Percentiles rank a stretch among this genome's conserved stretches.
These are phyloP conservation scores for Drosophila insularis DNA, from an alignment of 1,140 invertebrate species.

Conservation along the genomic window DNA sequence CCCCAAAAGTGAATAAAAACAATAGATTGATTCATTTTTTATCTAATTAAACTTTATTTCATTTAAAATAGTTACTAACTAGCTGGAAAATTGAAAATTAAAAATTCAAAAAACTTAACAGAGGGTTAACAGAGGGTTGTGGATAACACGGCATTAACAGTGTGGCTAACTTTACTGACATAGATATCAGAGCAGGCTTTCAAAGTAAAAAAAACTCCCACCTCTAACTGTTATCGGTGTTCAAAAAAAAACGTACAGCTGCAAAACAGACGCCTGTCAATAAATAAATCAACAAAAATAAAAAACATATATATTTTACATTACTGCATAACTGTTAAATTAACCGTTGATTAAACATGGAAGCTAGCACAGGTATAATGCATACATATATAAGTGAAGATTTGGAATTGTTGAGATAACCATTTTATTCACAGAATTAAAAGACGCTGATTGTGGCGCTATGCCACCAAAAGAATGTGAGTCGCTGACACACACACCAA, in stretches of 20 bases:
- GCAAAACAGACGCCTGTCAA: not conserved
- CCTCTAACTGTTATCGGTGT: not conserved
- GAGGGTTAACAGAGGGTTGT: no score
- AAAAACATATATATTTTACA: not conserved
- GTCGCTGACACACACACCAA: not conserved
- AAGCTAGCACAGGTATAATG: not conserved
- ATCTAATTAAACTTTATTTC: no score
- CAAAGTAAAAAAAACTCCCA: no score
- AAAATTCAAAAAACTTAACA: no score
- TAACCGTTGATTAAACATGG: not conserved
- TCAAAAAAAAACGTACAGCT: not conserved
- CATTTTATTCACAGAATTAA: not conserved
- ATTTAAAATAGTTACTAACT: no score
- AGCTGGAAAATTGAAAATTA: no score
- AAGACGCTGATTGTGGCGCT: not conserved
- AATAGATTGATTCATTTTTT: no score
- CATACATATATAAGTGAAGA: not conserved
- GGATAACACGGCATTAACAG: no score
- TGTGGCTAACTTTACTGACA: no score
- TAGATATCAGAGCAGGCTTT: not conserved
- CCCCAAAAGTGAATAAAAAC: no score
- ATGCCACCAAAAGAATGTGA: not conserved
- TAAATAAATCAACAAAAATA: not conserved
- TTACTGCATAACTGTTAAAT: not conserved
- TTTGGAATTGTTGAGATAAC: not conserved